These are phyloP conservation scores for Oscheius sp. DNA, from an alignment of 2,888 invertebrate species.

Conservation along the genomic window DNA sequence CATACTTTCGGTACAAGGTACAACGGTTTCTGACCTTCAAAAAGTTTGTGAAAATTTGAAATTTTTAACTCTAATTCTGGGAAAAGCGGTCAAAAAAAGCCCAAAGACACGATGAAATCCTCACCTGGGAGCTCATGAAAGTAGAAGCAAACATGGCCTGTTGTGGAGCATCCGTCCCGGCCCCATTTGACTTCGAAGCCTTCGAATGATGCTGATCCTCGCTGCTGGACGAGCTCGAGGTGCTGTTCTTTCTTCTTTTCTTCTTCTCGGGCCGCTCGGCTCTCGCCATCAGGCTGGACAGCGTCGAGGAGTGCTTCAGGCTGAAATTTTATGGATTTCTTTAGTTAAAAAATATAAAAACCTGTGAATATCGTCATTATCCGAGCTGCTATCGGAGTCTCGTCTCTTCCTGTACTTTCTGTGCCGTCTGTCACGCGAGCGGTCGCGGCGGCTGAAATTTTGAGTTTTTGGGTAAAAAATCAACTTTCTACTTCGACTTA, in stretches of 20 bases:
- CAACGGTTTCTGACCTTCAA: too few relatives aligned
- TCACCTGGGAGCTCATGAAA: conserved; percentile 9
- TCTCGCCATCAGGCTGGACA: conserved; percentile 13
- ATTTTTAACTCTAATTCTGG: neutral
- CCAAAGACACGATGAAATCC: neutral
- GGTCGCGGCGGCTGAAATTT: conserved; percentile 5
- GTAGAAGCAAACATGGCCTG: neutral
- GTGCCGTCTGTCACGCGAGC: neutral
- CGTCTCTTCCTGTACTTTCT: conserved; percentile 4
- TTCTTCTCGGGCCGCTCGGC: conserved; percentile 31
- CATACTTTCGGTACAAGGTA: too few relatives aligned
- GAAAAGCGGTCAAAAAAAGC: neutral
- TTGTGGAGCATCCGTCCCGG: neutral
- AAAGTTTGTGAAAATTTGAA: too few relatives aligned
- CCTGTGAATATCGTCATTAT: conserved; percentile 10
- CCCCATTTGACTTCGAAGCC: neutral
- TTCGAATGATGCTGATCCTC: conserved; percentile 36
- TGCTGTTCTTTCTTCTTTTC: conserved; percentile 39
- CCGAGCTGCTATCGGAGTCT: conserved; percentile 4
- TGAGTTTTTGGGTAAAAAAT: neutral
- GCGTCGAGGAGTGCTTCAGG: conserved; percentile 10
- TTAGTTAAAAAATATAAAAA: neutral
- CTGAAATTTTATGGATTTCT: conserved; percentile 14
- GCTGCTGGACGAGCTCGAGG: conserved; percentile 47
- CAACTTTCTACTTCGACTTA: neutral